phyloP scores from a whole-genome alignment of 2,797 vertebrate genomes.

The Scleropages formosus region DNA sequence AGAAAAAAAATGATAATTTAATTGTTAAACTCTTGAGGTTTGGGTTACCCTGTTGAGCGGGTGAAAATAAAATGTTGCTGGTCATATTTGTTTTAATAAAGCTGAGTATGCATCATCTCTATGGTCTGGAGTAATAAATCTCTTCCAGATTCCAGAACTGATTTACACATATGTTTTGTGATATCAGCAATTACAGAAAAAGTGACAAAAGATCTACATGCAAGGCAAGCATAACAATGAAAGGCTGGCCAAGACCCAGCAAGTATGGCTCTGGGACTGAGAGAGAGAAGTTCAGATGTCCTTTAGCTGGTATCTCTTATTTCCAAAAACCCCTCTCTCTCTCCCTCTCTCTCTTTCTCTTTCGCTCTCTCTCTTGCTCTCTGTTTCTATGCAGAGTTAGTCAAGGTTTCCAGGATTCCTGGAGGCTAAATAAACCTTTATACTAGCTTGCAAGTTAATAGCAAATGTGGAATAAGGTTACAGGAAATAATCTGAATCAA shows the following conservation, averaged over 20 bases:
- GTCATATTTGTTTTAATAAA: constrained; percentile 27
- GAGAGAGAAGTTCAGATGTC: constrained; percentile 15
- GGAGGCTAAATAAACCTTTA: constrained; percentile 19
- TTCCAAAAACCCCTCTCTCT: constrained; percentile 11
- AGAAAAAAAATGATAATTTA: too few species aligned
- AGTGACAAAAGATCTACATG: constrained; percentile 7
- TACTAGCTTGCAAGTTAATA: constrained; percentile 10
- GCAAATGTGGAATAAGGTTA: constrained; percentile 12
- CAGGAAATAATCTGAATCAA: constrained; percentile 15
- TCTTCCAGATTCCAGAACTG: not conserved
- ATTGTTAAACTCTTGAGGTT: too few species aligned
- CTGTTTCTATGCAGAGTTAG: not conserved
- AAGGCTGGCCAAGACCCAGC: not conserved
- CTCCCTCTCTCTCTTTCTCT: too few species aligned
- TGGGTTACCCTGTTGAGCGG: too few species aligned
- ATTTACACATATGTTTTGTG: not conserved
- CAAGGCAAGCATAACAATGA: not conserved
- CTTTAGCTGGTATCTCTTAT: constrained; percentile 9
- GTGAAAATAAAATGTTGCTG: not conserved
- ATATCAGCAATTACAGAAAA: constrained; percentile 14
- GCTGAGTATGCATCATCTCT: constrained; percentile 14
- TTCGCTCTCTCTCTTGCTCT: too few species aligned
- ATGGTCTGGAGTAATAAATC: constrained; percentile 1
- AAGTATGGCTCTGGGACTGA: not conserved
- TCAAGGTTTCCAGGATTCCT: constrained; percentile 11